These are phyloP conservation scores for Drosophila melanosoma DNA, from an alignment of 2,888 invertebrate species.

Conservation along the genomic window DNA sequence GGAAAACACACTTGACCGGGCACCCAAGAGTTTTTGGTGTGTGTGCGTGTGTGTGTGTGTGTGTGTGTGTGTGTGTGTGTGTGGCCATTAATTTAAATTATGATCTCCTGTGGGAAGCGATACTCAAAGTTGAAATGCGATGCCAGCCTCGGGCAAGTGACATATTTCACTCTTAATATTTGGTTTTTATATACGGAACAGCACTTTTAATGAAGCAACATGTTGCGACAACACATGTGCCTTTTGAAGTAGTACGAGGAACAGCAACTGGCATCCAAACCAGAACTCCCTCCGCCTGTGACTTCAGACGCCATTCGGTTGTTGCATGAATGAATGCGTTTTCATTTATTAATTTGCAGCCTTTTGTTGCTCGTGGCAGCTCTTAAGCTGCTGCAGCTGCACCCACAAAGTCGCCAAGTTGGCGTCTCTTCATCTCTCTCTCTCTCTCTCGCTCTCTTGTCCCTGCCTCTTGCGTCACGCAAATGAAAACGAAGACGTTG, in stretches of 20 bases:
- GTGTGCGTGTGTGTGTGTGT: slow-evolving; percentile 33
- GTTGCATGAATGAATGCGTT: slow-evolving; percentile 80
- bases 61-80: slow-evolving; percentile 26
- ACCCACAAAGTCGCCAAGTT: slow-evolving; percentile 49
- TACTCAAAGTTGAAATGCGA: slow-evolving; percentile 44
- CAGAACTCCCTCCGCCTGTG: slow-evolving; percentile 37
- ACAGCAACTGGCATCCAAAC: slow-evolving; percentile 21
- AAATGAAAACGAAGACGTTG: slow-evolving; percentile 65
- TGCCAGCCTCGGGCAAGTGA: slow-evolving; percentile 47
- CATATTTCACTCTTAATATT: slow-evolving; percentile 42
- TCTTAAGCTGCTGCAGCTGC: slow-evolving; percentile 44
- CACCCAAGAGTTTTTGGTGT: slow-evolving; percentile 4
- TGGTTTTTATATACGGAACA: slow-evolving; percentile 4
- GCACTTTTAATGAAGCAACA: slow-evolving; percentile 66
- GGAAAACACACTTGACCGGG: slow-evolving; percentile 21
- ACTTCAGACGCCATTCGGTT: slow-evolving; percentile 52
- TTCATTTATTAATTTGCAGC: slow-evolving; percentile 76
- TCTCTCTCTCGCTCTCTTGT: not conserved
- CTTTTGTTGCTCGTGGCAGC: slow-evolving; percentile 60
- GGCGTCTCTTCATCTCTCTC: slow-evolving; percentile 22
- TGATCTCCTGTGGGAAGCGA: slow-evolving; percentile 47
- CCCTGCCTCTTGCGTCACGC: slow-evolving; percentile 62
- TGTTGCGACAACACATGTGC: slow-evolving; percentile 73
- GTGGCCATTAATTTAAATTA: slow-evolving; percentile 55
- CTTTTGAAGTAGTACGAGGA: slow-evolving; percentile 22